Conservation (phyloP, 2,797 vertebrate genomes). For the Ibycter americanus region DNA sequence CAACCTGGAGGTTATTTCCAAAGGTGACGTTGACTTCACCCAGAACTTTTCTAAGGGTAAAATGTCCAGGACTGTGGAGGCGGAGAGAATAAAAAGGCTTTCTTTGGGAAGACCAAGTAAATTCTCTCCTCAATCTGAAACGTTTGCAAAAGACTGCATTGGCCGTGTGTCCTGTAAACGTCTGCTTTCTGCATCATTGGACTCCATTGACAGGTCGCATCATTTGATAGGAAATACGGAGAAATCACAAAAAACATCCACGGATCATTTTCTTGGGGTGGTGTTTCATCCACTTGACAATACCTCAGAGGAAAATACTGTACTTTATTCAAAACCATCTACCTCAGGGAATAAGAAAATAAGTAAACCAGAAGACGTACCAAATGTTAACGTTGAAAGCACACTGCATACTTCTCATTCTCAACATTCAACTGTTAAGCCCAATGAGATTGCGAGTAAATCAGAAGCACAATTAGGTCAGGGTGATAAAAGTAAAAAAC, state of each 20-base stretch:
- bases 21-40: slow-evolving; percentile 58
- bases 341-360: slow-evolving; percentile 79
- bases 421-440: slow-evolving; percentile 68
- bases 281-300: slow-evolving; percentile 74
- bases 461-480: slow-evolving; percentile 79
- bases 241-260: slow-evolving; percentile 37
- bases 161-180: slow-evolving; percentile 71
- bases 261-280: slow-evolving; percentile 70
- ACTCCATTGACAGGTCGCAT: slow-evolving; percentile 73
- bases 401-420: slow-evolving; percentile 61
- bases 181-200: slow-evolving; percentile 76
- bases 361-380: slow-evolving; percentile 52
- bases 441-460: slow-evolving; percentile 61
- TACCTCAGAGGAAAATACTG: slow-evolving; percentile 82
- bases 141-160: slow-evolving; percentile 32
- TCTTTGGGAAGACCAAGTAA: slow-evolving; percentile 69
- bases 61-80: slow-evolving; percentile 63
- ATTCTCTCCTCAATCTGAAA: slow-evolving; percentile 57
- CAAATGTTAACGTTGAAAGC: slow-evolving; percentile 67
- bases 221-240: slow-evolving; percentile 27
- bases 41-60: slow-evolving; percentile 68
- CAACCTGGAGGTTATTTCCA: slow-evolving; percentile 45
- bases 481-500: slow-evolving; percentile 65
- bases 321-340: slow-evolving; percentile 79
- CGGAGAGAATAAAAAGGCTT: slow-evolving; percentile 73